A percentile compares a stretch with the other conserved stretches of the same genome.
Conservation (phyloP, 2,888 invertebrate genomes). For the Blastobasis adustella region DNA sequence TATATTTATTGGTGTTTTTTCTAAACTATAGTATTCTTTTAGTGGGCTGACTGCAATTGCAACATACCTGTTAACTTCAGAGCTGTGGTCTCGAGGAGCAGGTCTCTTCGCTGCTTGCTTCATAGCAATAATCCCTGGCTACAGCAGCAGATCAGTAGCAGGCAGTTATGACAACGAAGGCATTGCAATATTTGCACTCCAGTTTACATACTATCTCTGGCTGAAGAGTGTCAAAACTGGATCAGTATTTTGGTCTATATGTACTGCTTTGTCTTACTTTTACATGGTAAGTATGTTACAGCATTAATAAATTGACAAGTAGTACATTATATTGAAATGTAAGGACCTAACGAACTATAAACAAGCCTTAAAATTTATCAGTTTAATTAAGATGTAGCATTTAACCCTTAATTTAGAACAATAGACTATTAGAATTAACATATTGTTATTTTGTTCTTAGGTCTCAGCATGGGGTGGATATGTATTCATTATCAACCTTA, state of each 20-base stretch:
- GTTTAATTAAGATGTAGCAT: too few species aligned
- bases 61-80: slow-evolving; percentile 97
- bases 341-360: too few species aligned
- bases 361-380: too few species aligned
- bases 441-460: slow-evolving; percentile 52
- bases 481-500: slow-evolving; percentile 99
- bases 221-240: slow-evolving; percentile 98
- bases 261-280: slow-evolving; percentile 97
- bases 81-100: slow-evolving; percentile 96
- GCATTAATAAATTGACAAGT: background rate
- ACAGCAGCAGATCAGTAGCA: slow-evolving; percentile 98
- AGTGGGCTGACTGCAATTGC: slow-evolving; percentile 98
- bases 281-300: slow-evolving; percentile 88
- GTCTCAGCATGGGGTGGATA: slow-evolving; percentile 99
- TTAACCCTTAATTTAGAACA: too few species aligned
- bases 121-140: slow-evolving; percentile 98
- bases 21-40: slow-evolving; percentile 16
- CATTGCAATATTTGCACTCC: slow-evolving; percentile 99
- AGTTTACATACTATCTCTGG: slow-evolving; percentile 99
- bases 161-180: slow-evolving; percentile 99
- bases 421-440: too few species aligned
- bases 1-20: background rate
- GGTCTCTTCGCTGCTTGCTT: slow-evolving; percentile 99
- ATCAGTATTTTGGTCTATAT: slow-evolving; percentile 96
- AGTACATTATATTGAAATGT: too few species aligned